Percentiles rank a stretch among this genome's conserved stretches.
phyloP scores from a whole-genome alignment of 2,113 vertebrate species.

The Sporophila hypoxantha region DNA sequence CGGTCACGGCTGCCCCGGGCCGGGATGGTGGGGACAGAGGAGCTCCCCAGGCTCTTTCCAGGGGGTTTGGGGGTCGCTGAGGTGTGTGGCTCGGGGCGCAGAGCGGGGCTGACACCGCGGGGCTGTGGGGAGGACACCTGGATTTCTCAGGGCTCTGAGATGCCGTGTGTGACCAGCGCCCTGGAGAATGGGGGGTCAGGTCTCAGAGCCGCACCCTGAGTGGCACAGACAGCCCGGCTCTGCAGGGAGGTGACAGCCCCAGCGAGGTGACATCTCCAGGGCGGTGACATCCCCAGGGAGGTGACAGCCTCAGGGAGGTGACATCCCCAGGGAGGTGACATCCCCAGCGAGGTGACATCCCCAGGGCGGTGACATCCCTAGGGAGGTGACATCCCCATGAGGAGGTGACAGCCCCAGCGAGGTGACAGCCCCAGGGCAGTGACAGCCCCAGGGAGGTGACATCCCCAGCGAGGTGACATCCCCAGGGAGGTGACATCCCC shows the following conservation, averaged over 20 bases:
- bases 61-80: accelerated
- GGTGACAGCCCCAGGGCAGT: too few relatives aligned
- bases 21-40: not conserved
- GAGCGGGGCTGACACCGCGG: not conserved
- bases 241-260: not conserved
- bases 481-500: too few relatives aligned
- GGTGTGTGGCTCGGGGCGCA: not conserved
- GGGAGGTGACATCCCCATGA: too few relatives aligned
- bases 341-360: too few relatives aligned
- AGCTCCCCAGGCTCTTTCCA: not conserved
- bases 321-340: too few relatives aligned
- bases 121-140: not conserved
- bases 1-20: too few relatives aligned
- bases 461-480: too few relatives aligned
- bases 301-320: not conserved
- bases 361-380: too few relatives aligned
- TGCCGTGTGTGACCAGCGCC: not conserved
- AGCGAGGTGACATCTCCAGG: too few relatives aligned
- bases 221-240: too few relatives aligned
- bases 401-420: too few relatives aligned
- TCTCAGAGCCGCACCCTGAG: accelerated
- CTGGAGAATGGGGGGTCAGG: accelerated
- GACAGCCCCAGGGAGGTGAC: not conserved
- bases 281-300: too few relatives aligned
- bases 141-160: not conserved